Percentiles rank a stretch among this genome's conserved stretches.
These are phyloP conservation scores for Polia nebulosa DNA, from an alignment of 2,888 invertebrate species.

Conservation along the genomic window DNA sequence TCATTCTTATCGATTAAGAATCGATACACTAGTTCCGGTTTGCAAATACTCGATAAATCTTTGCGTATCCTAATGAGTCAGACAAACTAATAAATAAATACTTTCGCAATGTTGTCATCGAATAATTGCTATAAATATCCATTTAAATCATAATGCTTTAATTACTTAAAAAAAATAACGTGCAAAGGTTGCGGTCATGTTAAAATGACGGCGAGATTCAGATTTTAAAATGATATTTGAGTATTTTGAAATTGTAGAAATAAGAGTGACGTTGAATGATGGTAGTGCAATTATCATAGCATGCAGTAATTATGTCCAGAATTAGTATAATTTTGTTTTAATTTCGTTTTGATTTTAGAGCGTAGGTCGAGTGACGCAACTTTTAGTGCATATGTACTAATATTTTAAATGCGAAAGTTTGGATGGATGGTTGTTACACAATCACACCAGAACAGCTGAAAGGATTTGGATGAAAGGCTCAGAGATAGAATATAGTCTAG, in stretches of 20 bases:
- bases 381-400: not conserved
- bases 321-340: constrained; percentile 33
- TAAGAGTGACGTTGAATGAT: constrained; percentile 52
- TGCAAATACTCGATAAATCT: constrained; percentile 41
- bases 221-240: constrained; percentile 26
- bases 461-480: no score
- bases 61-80: constrained; percentile 48
- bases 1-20: constrained; percentile 23
- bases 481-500: no score
- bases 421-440: no score
- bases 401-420: no score
- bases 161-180: constrained; percentile 56
- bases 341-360: constrained; percentile 20
- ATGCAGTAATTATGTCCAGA: constrained; percentile 29
- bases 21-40: constrained; percentile 48
- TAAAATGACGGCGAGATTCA: constrained; percentile 7
- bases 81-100: constrained; percentile 49
- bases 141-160: constrained; percentile 50
- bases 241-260: constrained; percentile 53
- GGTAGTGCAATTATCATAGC: constrained; percentile 56
- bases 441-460: no score
- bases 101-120: constrained; percentile 51
- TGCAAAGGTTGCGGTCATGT: constrained; percentile 36
- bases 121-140: constrained; percentile 46
- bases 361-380: constrained; percentile 14